A percentile compares a stretch with the other conserved stretches of the same genome.
Conservation (phyloP, 2,113 vertebrate species). For the Notarius quadriscutis region DNA sequence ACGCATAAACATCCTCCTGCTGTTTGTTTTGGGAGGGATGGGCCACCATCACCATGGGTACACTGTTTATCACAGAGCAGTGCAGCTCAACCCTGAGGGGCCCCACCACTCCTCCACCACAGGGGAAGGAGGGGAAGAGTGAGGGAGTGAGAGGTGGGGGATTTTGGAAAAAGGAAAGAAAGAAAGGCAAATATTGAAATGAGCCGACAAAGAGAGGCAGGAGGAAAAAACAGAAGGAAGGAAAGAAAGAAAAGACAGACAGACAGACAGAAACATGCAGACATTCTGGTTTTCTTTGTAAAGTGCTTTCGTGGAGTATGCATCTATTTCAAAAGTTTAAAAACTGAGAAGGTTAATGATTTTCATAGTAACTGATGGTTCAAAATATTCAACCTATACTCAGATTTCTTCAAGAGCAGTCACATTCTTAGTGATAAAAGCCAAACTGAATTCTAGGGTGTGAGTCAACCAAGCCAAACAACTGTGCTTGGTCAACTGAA, state of each 20-base stretch:
- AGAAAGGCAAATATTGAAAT: constrained; percentile 17
- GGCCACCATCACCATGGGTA: constrained; percentile 55
- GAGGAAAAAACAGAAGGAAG: constrained; percentile 4
- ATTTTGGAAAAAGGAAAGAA: constrained; percentile 12
- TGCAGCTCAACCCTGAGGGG: constrained; percentile 54
- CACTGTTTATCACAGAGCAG: constrained; percentile 54
- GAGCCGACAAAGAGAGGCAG: background rate
- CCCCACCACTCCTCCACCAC: constrained; percentile 32
- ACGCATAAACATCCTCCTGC: constrained; percentile 59
- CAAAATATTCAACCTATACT: background rate
- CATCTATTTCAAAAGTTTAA: background rate
- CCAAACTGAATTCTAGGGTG: background rate
- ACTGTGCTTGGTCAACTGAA: background rate
- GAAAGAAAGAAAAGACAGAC: background rate
- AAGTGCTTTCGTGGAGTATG: background rate
- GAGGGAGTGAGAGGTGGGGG: background rate
- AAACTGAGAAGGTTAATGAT: background rate
- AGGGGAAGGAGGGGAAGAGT: constrained; percentile 31
- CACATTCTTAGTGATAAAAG: background rate
- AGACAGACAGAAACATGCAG: background rate
- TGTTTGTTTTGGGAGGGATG: constrained; percentile 59
- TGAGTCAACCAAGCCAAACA: constrained; percentile 3
- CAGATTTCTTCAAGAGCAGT: background rate
- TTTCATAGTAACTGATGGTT: background rate
- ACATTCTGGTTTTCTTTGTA: background rate